Base-by-base conservation (phyloP, 2,888 invertebrate species). In the Nymphalis c-album region DNA sequence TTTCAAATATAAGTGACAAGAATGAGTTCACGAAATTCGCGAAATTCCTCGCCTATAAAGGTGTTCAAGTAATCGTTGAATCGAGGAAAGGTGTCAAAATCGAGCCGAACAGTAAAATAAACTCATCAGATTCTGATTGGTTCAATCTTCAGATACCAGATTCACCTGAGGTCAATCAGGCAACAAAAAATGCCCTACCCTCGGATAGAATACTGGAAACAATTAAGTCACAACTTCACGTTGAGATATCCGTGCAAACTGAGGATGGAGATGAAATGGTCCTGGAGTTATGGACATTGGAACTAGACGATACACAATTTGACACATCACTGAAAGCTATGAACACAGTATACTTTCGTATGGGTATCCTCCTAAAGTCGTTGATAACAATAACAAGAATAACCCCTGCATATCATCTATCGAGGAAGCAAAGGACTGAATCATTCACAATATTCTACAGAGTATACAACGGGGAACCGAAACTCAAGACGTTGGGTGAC, bases 1-100 rank as follows among this genome's bases (percentile, higher is more conserved):
- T 91, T 73, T 88, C 91, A 8, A 91, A 88, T 73, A 86, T 90
- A 60, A 85, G 83, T 78, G 96, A 96, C 80, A 96, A 95, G 86
- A 96, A 96, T 79, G 98, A 98, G 85, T 94, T 98, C 86, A 97
- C 98, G 73, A 98, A 97, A 86, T 98, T 97, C 84, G 96, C 96
- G 0, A 97, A 97, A 90, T 97, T 97, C 88, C 93, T 98, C 75
- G 96, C 96, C 1, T 93, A 97, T 69, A 98, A 98, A 92, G 95
- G 96, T 63, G 95, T 96, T 40, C 98, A 98, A 90, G 96, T 98
- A 48, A 97, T 98, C 72, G 97, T 98, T n/a, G 98, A 98, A 85
- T 97, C 98, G 7, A 94, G 98, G 71, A 94, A 97, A 72, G 98
- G 98, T 20, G 96, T 97, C 74, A 97, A 96, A 87, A 95, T 97